Percentiles rank a stretch among this genome's conserved stretches.
Evolutionary conservation across 92 coral and sea anemone genomes (phyloP).

Genomic region (Siderastrea siderea): DNA sequence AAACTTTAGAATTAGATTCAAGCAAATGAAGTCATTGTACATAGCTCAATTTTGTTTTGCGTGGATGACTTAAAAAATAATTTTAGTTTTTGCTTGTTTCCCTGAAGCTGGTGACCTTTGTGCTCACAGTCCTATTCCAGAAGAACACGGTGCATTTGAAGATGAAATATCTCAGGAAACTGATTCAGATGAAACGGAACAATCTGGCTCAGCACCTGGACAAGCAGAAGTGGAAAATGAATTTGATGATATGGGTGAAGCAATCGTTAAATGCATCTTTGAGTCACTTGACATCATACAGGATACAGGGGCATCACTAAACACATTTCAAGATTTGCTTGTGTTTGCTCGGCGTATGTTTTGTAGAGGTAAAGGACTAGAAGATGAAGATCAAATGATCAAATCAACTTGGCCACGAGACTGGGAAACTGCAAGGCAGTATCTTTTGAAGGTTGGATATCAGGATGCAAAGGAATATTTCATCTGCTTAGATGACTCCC

Average conservation of each 20-base stretch:
- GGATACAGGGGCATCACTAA: constrained; percentile 63
- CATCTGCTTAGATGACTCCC: constrained; percentile 70
- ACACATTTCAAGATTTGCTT: constrained; percentile 70
- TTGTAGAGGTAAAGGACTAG: constrained; percentile 65
- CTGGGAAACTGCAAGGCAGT: constrained; percentile 66
- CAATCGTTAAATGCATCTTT: constrained; percentile 59
- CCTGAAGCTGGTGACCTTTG: constrained; percentile 61
- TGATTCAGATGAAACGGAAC: constrained; percentile 27
- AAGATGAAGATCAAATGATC: constrained; percentile 59
- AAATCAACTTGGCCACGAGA: constrained; percentile 64
- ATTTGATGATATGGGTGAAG: constrained; percentile 53
- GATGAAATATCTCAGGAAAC: constrained; percentile 35
- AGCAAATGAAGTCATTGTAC: constrained; percentile 29
- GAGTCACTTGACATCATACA: constrained; percentile 64
- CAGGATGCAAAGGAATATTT: constrained; percentile 72
- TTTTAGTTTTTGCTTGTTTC: constrained; percentile 26
- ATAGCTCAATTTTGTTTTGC: constrained; percentile 16
- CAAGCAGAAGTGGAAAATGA: constrained; percentile 44
- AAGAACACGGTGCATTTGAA: constrained; percentile 55
- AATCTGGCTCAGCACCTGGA: constrained; percentile 33
- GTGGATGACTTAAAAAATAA: constrained; percentile 6
- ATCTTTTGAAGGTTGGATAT: constrained; percentile 64
- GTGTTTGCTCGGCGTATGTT: constrained; percentile 70
- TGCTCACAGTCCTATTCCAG: constrained; percentile 53
- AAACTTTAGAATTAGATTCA: not conserved